phyloP scores from a whole-genome alignment of 2,797 vertebrate species.

The Crypturellus tataupa region DNA sequence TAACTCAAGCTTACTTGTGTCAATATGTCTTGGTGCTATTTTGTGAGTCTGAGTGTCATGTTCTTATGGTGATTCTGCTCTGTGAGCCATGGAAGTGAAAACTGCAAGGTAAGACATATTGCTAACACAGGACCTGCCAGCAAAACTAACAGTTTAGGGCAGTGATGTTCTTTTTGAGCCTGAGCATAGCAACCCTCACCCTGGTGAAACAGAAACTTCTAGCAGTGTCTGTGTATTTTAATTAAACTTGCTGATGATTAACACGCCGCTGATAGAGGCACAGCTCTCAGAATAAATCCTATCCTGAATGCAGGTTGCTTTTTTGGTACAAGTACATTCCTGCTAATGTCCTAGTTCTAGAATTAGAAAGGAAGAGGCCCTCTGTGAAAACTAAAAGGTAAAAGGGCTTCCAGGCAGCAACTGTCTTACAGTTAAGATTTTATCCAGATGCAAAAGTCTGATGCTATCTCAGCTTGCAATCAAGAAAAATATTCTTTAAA shows the following conservation, averaged over 20 bases:
- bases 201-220: not conserved
- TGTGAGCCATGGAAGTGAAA: not conserved
- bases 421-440: not conserved
- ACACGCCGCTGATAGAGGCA: not conserved
- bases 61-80: accelerated
- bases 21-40: accelerated
- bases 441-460: not conserved
- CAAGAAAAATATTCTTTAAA: not conserved
- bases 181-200: not conserved
- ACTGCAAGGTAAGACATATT: not conserved
- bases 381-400: not conserved
- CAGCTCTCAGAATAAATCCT: no score
- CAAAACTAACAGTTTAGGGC: not conserved
- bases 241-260: not conserved
- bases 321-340: not conserved
- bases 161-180: not conserved
- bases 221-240: not conserved
- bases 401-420: no score
- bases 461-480: not conserved
- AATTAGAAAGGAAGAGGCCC: not conserved
- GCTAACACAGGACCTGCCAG: not conserved
- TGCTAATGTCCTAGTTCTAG: accelerated
- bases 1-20: not conserved
- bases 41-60: accelerated
- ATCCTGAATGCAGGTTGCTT: not conserved